Evolutionary conservation across 2,113 vertebrate genomes (phyloP), one percentile per base, ranked within the genome.

Genomic region (Carassius carassius): DNA sequence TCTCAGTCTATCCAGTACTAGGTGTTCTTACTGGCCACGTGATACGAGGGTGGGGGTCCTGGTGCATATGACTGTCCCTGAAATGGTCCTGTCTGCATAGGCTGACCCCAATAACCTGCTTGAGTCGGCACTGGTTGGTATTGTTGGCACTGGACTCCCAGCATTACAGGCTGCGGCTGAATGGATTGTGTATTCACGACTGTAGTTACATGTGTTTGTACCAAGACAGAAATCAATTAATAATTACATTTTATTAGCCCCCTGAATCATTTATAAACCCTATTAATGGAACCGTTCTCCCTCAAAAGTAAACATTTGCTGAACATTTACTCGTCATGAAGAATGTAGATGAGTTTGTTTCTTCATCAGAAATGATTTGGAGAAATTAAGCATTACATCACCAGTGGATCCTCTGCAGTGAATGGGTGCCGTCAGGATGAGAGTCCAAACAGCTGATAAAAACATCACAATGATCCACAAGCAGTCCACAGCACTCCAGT

Each of bases 11-110:
- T 19, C 9, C 1, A 70, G 17, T 5, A n/a, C 67, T 16, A 78
- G 35, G 21, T 78, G 11, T 60, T 44, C 70, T 73, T 60, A 78
- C 76, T 0, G 21, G 19, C 32, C 19, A 19, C 2, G 0, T 78
- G 11, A 60, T 60, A 60, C 41, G 76, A 1, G 2, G 21, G 74
- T 35, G 29, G 94, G 0, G 93, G 96, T 84, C 95, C 96, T 86
- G 95, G 93, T 10, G n/a, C n/a, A n/a, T 94, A 95, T 5, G 51
- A 78, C 14, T 96, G 54, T 58, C 49, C 25, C 19, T 13, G 54
- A n/a, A 37, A 58, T 37, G 29, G 70, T 47, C 4, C 70, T 21
- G 1, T 8, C 41, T 73, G 70, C 21, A 23, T 23, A 14, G 41
- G 70, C 11, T 73, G 70, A 3, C 37, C 29, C 29, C 29, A 0